These are phyloP conservation scores for Drosophila sproati DNA, from an alignment of 1,140 invertebrate species.

Conservation along the genomic window DNA sequence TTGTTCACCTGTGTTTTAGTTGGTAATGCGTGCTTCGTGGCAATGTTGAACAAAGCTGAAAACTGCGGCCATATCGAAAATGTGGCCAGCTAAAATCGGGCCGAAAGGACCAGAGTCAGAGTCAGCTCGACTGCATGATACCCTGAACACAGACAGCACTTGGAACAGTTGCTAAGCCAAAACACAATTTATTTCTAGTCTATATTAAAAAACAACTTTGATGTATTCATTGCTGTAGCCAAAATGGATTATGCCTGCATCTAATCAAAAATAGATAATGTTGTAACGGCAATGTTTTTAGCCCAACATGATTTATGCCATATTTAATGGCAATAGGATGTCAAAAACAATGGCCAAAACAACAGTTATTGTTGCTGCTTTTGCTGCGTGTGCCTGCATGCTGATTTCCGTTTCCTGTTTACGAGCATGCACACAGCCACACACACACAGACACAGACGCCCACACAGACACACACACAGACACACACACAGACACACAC, in stretches of 20 bases:
- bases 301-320: background rate
- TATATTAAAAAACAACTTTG: background rate
- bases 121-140: no score
- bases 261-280: no score
- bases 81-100: constrained; percentile 29
- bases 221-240: no score
- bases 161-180: no score
- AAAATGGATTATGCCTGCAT: no score
- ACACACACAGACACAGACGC: constrained; percentile 16
- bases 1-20: background rate
- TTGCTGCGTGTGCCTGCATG: constrained; percentile 54
- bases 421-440: constrained; percentile 37
- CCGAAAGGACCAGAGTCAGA: background rate
- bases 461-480: constrained; percentile 13
- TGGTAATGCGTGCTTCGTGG: constrained; percentile 44
- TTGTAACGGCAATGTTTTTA: background rate
- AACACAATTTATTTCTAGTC: no score
- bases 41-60: constrained; percentile 45
- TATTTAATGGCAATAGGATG: constrained; percentile 9
- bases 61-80: constrained; percentile 47
- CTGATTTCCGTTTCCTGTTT: constrained; percentile 67
- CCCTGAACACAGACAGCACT: no score
- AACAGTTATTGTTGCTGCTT: constrained; percentile 14
- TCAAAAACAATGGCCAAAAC: constrained; percentile 40
- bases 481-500: background rate